Evolutionary conservation across 1,140 invertebrate species (phyloP).

Genomic region (Scaptomyza pallida): DNA sequence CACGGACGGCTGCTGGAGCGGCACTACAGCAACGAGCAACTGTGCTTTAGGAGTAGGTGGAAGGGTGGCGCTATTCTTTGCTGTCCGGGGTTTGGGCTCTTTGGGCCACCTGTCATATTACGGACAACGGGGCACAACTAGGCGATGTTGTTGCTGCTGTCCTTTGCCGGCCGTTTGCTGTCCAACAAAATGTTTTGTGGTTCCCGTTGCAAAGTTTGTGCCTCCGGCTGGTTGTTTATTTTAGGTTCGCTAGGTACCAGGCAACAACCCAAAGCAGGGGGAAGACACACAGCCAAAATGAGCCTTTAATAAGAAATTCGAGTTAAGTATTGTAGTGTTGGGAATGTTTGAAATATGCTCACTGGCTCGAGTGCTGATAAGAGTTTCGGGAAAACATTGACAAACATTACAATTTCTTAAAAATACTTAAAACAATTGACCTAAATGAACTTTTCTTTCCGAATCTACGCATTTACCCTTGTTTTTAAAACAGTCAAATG

Average conservation of each 20-base stretch:
- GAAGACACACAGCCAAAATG: conserved; percentile 23
- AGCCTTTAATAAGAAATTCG: conserved; percentile 29
- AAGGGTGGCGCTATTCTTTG: conserved; percentile 1
- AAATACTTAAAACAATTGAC: not conserved
- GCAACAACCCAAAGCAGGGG: conserved; percentile 1
- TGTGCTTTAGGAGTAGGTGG: no score
- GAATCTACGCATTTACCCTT: no score
- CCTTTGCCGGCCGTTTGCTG: conserved; percentile 78
- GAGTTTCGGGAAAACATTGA: no score
- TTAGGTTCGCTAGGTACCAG: conserved; percentile 57
- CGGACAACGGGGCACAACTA: conserved; percentile 23
- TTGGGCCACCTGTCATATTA: conserved; percentile 74
- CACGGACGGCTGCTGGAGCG: conserved; percentile 24
- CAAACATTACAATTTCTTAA: no score
- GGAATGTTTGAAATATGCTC: no score
- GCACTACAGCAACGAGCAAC: not conserved
- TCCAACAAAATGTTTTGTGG: conserved; percentile 83
- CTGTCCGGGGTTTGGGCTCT: conserved; percentile 1
- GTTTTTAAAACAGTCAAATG: no score
- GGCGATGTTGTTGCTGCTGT: conserved; percentile 49
- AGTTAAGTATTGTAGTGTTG: not conserved
- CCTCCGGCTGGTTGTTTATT: conserved; percentile 73
- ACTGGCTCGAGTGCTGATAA: no score
- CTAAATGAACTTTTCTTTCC: no score
- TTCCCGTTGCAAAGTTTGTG: conserved; percentile 72